Evolutionary conservation across 2,888 invertebrate genomes (phyloP), one percentile per base, ranked within the genome.

Genomic region (Drosophila stalkeri): DNA sequence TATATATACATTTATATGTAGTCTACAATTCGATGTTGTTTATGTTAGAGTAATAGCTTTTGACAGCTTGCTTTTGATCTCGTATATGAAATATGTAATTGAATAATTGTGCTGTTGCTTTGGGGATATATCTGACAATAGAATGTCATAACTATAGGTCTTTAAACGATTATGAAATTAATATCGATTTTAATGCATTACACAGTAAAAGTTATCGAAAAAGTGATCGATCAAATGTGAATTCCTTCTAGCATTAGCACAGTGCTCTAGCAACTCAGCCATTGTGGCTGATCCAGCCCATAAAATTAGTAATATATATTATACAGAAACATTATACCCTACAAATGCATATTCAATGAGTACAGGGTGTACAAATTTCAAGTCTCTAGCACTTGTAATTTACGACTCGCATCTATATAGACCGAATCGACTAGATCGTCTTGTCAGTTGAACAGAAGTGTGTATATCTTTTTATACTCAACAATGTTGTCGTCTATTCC

Each of bases 361-460:
- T 4, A 7, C 2, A 51, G 51, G 33, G 51, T 35, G 35, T 18
- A 14, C 14, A 8, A 12, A 35, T 51, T 51, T 39, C 39, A 55
- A 55, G 37, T n/a, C 35, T 37, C 8, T 20, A 52, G 54, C 54
- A 37, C 35, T 54, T 54, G 54, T 54, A 54, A 37, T 37, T 54
- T 54, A 23, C 54, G 39, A 55, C 12, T 14, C 51, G 14, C n/a
- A n/a, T 18, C 14, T 51, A 51, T 51, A 35, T 51, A 20, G 33
- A 51, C 1, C 33, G 33, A 18, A 9, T 7, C 35, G 35, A 14
- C 51, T 20, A 35, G 51, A 35, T 51, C 51, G 33, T 20, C 51
- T 20, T 20, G 51, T n/a, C 18, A 18, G 18, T 3, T 33, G 51
- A 33, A 12, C 12, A 33, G 51, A 33, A 33, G 18, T 31, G 3